These are phyloP conservation scores for Rugalucina vietnamica DNA, from an alignment of 2,888 invertebrate species.

Conservation along the genomic window DNA sequence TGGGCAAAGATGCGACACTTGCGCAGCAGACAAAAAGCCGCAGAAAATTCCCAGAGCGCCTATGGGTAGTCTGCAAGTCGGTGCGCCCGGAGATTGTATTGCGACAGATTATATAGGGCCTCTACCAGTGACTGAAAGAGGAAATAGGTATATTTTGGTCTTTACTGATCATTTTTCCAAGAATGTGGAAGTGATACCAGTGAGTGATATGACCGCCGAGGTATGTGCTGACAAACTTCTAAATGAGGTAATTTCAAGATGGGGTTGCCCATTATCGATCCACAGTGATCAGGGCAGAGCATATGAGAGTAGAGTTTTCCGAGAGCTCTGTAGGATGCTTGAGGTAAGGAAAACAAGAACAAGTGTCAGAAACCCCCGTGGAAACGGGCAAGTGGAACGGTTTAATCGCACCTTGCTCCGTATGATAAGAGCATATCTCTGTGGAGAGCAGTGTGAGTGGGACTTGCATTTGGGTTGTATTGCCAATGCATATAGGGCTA, in stretches of 20 bases:
- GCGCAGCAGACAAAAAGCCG: slow-evolving; percentile 38
- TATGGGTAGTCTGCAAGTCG: slow-evolving; percentile 90
- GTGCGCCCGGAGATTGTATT: slow-evolving; percentile 82
- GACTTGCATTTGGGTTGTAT: slow-evolving; percentile 49
- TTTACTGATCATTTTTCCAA: slow-evolving; percentile 50
- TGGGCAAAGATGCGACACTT: slow-evolving; percentile 20
- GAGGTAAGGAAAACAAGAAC: slow-evolving; percentile 39
- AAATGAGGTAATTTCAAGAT: slow-evolving; percentile 36
- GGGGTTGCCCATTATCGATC: slow-evolving; percentile 37
- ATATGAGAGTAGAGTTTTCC: slow-evolving; percentile 32
- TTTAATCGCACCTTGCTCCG: slow-evolving; percentile 49
- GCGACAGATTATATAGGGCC: slow-evolving; percentile 45
- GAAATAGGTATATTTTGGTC: slow-evolving; percentile 38
- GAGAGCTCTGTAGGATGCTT: slow-evolving; percentile 21
- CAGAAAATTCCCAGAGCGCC: slow-evolving; percentile 25
- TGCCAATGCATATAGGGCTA: slow-evolving; percentile 54
- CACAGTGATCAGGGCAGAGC: slow-evolving; percentile 34
- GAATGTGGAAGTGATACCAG: slow-evolving; percentile 37
- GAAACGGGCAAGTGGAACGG: slow-evolving; percentile 51
- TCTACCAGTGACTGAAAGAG: slow-evolving; percentile 36
- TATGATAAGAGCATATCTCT: slow-evolving; percentile 48
- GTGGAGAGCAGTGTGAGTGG: slow-evolving; percentile 55
- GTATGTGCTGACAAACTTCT: slow-evolving; percentile 24
- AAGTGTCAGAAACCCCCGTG: slow-evolving; percentile 45
- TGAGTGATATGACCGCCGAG: slow-evolving; percentile 40